These are phyloP conservation scores for Rhinichthys klamathensis DNA, from an alignment of 2,113 vertebrate genomes.

Conservation along the genomic window DNA sequence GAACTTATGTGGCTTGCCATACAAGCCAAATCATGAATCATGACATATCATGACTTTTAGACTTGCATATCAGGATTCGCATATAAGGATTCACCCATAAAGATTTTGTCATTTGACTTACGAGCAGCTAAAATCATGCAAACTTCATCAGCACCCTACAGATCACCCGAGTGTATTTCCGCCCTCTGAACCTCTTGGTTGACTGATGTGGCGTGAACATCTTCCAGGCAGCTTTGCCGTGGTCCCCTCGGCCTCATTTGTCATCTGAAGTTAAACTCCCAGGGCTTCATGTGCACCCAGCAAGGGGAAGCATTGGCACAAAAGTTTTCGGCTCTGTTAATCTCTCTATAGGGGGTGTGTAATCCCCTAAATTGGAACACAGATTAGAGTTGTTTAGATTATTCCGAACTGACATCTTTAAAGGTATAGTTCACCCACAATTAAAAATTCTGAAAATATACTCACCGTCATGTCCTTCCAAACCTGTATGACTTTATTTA, in stretches of 20 bases:
- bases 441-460: not conserved
- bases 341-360: constrained; percentile 33
- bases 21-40: not conserved
- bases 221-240: constrained; percentile 38
- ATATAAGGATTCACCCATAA: not conserved
- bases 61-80: too few relatives aligned
- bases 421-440: constrained; percentile 5
- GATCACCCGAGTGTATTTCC: constrained; percentile 1
- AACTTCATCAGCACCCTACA: not conserved
- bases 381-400: constrained; percentile 45
- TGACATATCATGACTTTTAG: not conserved
- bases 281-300: constrained; percentile 13
- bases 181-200: not conserved
- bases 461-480: not conserved
- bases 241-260: constrained; percentile 24
- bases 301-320: constrained; percentile 16
- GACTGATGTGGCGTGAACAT: constrained; percentile 48
- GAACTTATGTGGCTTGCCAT: not conserved
- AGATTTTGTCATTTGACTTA: not conserved
- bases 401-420: constrained; percentile 8
- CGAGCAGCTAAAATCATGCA: constrained; percentile 1
- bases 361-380: constrained; percentile 51
- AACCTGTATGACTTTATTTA: not conserved
- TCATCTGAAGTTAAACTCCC: constrained; percentile 44
- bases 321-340: constrained; percentile 26